Evolutionary conservation across 2,888 invertebrate species (phyloP).

Genomic region (Drosophila nigricruria): DNA sequence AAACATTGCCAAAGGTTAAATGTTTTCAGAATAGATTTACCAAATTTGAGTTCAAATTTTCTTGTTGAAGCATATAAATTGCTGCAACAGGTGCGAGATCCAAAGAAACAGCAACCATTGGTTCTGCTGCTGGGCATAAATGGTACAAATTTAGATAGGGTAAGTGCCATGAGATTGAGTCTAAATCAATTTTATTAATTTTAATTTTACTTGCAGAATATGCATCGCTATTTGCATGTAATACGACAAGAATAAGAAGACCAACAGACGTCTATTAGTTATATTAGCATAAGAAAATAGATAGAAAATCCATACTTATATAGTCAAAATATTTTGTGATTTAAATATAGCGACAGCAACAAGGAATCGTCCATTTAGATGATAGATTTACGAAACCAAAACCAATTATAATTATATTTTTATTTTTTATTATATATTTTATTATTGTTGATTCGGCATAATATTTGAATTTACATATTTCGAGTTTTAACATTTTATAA

Average conservation of each 20-base stretch:
- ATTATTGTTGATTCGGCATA: conserved; percentile 64
- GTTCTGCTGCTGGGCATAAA: conserved; percentile 14
- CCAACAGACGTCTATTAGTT: background rate
- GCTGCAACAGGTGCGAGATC: conserved; percentile 12
- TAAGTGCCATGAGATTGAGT: background rate
- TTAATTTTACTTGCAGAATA: conserved; percentile 11
- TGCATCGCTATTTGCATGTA: conserved; percentile 13
- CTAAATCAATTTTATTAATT: background rate
- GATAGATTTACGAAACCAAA: background rate
- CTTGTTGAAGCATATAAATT: conserved; percentile 9
- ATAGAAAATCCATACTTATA: no score
- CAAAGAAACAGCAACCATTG: conserved; percentile 5
- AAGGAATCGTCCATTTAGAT: background rate
- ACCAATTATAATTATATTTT: background rate
- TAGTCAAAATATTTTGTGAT: no score
- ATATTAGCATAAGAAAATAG: no score
- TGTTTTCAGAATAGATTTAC: conserved; percentile 21
- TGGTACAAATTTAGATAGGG: conserved; percentile 4
- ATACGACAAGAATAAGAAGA: background rate
- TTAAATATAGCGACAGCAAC: no score
- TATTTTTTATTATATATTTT: conserved; percentile 15
- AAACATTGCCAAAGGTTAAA: conserved; percentile 16
- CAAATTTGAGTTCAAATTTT: conserved; percentile 12
- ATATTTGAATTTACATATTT: conserved; percentile 58
- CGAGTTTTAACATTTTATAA: conserved; percentile 63